phyloP scores from a whole-genome alignment of 1,140 invertebrate genomes.

The Asbolus verrucosus region DNA sequence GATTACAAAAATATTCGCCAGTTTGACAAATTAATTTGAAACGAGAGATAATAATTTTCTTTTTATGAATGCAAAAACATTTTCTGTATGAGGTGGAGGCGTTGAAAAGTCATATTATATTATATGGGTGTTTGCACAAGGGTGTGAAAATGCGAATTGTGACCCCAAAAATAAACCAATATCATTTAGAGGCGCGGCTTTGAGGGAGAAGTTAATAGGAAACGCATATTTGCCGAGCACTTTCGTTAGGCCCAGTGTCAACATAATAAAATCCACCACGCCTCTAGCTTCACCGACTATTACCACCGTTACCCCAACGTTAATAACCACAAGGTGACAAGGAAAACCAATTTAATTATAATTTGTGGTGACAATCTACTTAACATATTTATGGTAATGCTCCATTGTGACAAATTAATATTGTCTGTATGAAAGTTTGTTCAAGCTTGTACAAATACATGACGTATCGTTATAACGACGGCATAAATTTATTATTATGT shows the following conservation, averaged over 20 bases:
- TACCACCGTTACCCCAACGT: slow-evolving; percentile 51
- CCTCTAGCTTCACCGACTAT: slow-evolving; percentile 47
- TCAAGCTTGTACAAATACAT: background rate
- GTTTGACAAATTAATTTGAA: too few relatives aligned
- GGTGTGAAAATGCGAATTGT: slow-evolving; percentile 43
- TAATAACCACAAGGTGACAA: slow-evolving; percentile 46
- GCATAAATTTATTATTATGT: too few relatives aligned
- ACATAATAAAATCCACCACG: slow-evolving; percentile 54
- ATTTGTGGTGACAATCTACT: slow-evolving; percentile 55
- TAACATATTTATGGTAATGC: slow-evolving; percentile 41
- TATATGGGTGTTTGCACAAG: background rate
- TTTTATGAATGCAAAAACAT: too few relatives aligned
- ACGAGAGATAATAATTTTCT: too few relatives aligned
- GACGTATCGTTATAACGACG: too few relatives aligned
- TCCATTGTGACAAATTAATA: slow-evolving; percentile 27
- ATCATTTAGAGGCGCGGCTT: slow-evolving; percentile 45
- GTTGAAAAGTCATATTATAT: background rate
- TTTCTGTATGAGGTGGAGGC: too few relatives aligned
- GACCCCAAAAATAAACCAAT: slow-evolving; percentile 44
- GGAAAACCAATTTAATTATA: slow-evolving; percentile 61
- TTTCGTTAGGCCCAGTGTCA: slow-evolving; percentile 55
- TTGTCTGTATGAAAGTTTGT: background rate
- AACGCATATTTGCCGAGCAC: slow-evolving; percentile 45
- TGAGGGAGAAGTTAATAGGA: slow-evolving; percentile 46
- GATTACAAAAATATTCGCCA: too few relatives aligned